These are phyloP conservation scores for Drosophila kuntzei DNA, from an alignment of 2,888 invertebrate genomes.

Conservation along the genomic window DNA sequence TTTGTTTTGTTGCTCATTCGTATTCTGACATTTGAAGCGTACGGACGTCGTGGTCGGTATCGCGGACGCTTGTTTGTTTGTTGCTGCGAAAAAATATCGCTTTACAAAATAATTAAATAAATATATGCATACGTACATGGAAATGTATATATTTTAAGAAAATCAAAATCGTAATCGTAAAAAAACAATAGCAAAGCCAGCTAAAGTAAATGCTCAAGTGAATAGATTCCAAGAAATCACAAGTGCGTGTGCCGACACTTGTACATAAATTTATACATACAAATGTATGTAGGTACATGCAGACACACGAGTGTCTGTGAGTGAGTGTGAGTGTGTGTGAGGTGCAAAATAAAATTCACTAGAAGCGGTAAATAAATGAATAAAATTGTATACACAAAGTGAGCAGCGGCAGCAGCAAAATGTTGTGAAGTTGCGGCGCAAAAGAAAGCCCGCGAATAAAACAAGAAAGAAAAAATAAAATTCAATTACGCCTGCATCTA, in stretches of 20 bases:
- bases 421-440: slow-evolving; percentile 77
- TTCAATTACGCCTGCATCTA: slow-evolving; percentile 59
- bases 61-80: slow-evolving; percentile 59
- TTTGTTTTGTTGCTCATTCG: slow-evolving; percentile 56
- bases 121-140: slow-evolving; percentile 16
- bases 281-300: slow-evolving; percentile 36
- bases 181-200: slow-evolving; percentile 16
- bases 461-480: slow-evolving; percentile 35
- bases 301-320: slow-evolving; percentile 24
- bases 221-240: slow-evolving; percentile 63
- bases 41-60: slow-evolving; percentile 47
- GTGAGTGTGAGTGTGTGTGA: slow-evolving; percentile 25
- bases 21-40: slow-evolving; percentile 58
- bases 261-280: slow-evolving; percentile 17
- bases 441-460: slow-evolving; percentile 72
- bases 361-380: slow-evolving; percentile 59
- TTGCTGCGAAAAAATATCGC: slow-evolving; percentile 62
- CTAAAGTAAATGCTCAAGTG: slow-evolving; percentile 35
- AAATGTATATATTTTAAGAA: slow-evolving; percentile 25
- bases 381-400: slow-evolving; percentile 60
- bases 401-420: slow-evolving; percentile 32
- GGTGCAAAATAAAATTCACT: slow-evolving; percentile 70
- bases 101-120: slow-evolving; percentile 46
- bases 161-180: slow-evolving; percentile 24
- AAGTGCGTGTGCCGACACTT: slow-evolving; percentile 49